These are phyloP conservation scores for Xylota sylvarum DNA, from an alignment of 2,888 invertebrate genomes.

Conservation along the genomic window DNA sequence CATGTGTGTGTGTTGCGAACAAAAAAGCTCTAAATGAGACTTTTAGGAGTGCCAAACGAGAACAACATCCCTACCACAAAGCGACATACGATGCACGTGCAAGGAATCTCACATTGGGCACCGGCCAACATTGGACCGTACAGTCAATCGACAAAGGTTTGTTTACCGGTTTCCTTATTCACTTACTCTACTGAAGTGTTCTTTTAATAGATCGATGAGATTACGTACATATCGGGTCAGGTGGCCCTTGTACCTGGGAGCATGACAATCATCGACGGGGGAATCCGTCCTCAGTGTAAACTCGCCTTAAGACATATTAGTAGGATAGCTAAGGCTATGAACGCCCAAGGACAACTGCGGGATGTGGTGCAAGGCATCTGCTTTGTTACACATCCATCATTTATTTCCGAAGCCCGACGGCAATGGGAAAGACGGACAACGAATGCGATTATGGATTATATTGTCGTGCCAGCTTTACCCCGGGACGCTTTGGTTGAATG, in stretches of 20 bases:
- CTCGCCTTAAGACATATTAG: constrained; percentile 93
- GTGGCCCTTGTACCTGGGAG: constrained; percentile 95
- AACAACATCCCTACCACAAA: constrained; percentile 80
- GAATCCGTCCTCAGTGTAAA: constrained; percentile 92
- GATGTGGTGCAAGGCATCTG: constrained; percentile 95
- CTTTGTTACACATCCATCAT: constrained; percentile 91
- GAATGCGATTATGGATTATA: constrained; percentile 94
- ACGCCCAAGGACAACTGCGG: constrained; percentile 90
- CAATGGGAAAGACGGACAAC: constrained; percentile 94
- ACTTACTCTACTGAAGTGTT: background rate
- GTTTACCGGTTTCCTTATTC: constrained; percentile 62
- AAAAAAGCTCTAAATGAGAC: constrained; percentile 76
- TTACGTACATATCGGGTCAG: constrained; percentile 95
- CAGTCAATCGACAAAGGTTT: constrained; percentile 95
- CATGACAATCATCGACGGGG: constrained; percentile 91
- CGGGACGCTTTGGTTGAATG: constrained; percentile 94
- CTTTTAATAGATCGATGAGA: constrained; percentile 89
- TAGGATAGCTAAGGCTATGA: constrained; percentile 92
- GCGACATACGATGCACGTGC: constrained; percentile 95
- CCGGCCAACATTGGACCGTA: constrained; percentile 98
- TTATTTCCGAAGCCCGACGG: constrained; percentile 90
- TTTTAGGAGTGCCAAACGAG: constrained; percentile 76
- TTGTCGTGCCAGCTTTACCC: constrained; percentile 93
- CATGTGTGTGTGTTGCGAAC: constrained; percentile 72
- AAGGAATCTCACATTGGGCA: constrained; percentile 98